phyloP scores from a whole-genome alignment of 2,888 invertebrate species.

The Melinopterus prodromus region DNA sequence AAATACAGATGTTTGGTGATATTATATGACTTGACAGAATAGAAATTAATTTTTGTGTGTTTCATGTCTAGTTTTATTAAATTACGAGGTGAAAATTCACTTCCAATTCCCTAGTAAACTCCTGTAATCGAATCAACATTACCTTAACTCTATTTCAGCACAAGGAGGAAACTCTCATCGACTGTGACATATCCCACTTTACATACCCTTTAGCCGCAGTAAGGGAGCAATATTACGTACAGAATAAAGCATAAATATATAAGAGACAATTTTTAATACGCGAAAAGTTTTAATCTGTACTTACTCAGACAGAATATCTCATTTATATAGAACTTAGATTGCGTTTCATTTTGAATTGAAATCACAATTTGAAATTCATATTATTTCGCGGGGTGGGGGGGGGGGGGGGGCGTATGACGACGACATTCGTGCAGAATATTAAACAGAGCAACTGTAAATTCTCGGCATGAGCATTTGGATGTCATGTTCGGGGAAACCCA shows the following conservation, averaged over 20 bases:
- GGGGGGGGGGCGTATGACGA: background rate
- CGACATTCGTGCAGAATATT: background rate
- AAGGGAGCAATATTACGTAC: background rate
- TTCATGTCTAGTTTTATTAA: background rate
- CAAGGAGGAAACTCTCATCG: background rate
- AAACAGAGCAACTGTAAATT: background rate
- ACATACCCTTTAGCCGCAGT: background rate
- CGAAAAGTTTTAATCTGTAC: background rate
- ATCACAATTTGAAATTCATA: background rate
- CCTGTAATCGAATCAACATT: background rate
- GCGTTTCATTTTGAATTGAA: background rate
- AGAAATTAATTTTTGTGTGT: no score
- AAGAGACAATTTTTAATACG: background rate
- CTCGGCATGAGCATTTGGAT: background rate
- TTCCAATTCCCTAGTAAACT: background rate
- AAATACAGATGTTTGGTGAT: no score
- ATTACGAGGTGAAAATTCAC: background rate
- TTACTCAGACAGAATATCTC: background rate
- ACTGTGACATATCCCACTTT: background rate
- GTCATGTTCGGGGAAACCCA: background rate
- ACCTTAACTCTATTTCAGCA: background rate
- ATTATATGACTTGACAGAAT: no score
- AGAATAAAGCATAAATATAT: background rate
- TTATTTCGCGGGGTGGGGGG: background rate
- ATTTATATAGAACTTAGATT: background rate